Evolutionary conservation across 2,113 vertebrate species (phyloP).

Genomic region (Protomyctophum bolini): DNA sequence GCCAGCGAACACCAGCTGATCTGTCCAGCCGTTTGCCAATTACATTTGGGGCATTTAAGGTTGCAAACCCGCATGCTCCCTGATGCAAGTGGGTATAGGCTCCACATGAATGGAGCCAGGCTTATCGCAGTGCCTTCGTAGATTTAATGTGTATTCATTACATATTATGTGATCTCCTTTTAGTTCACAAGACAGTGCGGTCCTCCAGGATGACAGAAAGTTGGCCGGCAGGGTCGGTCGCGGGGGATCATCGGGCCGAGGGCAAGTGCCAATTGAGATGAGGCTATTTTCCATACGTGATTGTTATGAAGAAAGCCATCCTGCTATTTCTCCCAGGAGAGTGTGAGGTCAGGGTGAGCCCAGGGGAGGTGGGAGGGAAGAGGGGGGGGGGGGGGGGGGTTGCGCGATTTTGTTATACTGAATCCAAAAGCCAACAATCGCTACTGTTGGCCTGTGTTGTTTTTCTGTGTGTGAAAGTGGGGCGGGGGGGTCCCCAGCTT

Average conservation of each 20-base stretch:
- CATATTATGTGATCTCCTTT: conserved; percentile 31
- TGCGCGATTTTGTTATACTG: conserved; percentile 91
- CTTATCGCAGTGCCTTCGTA: conserved; percentile 18
- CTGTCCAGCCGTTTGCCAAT: conserved; percentile 60
- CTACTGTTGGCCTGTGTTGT: conserved; percentile 93
- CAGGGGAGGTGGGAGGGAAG: conserved; percentile 40
- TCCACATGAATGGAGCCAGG: conserved; percentile 32
- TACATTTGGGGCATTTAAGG: conserved; percentile 61
- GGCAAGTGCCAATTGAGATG: conserved; percentile 41
- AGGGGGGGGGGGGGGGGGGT: conserved; percentile 42
- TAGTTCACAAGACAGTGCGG: neutral
- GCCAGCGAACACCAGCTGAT: conserved; percentile 70
- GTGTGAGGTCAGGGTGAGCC: conserved; percentile 65
- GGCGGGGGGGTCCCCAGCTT: conserved; percentile 79
- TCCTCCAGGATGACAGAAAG: conserved; percentile 11
- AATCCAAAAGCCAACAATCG: conserved; percentile 96
- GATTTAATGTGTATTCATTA: conserved; percentile 16
- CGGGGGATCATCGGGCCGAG: conserved; percentile 14
- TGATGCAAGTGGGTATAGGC: conserved; percentile 24
- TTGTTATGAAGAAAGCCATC: conserved; percentile 48
- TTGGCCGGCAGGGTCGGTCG: conserved; percentile 3
- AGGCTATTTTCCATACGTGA: conserved; percentile 41
- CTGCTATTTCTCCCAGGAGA: conserved; percentile 72
- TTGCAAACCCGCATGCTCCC: conserved; percentile 47
- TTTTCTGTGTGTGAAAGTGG: conserved; percentile 75